Percentiles rank a stretch among this genome's conserved stretches.
Conservation (phyloP, 2,113 vertebrate species). For the Pelvicachromis taeniatus region DNA sequence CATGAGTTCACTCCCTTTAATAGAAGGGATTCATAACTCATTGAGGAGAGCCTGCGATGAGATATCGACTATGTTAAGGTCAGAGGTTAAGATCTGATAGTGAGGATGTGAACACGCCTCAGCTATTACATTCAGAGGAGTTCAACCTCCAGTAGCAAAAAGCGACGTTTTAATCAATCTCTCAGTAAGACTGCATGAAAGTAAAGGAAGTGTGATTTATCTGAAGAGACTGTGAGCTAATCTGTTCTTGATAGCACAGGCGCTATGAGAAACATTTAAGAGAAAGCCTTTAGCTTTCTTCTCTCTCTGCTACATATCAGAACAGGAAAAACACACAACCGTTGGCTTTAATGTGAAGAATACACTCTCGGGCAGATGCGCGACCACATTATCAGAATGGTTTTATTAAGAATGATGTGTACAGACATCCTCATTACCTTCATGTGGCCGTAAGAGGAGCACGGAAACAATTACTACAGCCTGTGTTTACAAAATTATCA, state of each 20-base stretch:
- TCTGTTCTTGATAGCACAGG: background rate
- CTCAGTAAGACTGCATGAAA: background rate
- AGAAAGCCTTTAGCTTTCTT: background rate
- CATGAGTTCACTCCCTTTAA: constrained; percentile 10
- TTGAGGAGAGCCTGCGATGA: background rate
- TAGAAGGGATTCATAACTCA: background rate
- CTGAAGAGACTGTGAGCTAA: background rate
- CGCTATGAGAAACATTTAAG: background rate
- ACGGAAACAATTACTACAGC: constrained; percentile 31
- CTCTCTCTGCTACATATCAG: background rate
- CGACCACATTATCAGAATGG: constrained; percentile 32
- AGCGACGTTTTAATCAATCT: background rate
- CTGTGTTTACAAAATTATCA: constrained; percentile 28
- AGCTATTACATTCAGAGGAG: background rate
- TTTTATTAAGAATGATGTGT: constrained; percentile 42
- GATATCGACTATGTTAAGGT: background rate
- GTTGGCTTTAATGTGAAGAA: constrained; percentile 10
- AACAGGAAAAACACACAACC: background rate
- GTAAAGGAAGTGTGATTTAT: background rate
- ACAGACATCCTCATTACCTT: constrained; percentile 33
- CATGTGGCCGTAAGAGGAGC: constrained; percentile 6
- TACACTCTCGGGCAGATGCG: constrained; percentile 19
- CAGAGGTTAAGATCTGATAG: constrained; percentile 17
- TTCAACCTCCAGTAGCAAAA: background rate
- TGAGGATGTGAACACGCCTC: background rate